Conservation (phyloP, 2,888 invertebrate genomes). For the Phania funesta region DNA sequence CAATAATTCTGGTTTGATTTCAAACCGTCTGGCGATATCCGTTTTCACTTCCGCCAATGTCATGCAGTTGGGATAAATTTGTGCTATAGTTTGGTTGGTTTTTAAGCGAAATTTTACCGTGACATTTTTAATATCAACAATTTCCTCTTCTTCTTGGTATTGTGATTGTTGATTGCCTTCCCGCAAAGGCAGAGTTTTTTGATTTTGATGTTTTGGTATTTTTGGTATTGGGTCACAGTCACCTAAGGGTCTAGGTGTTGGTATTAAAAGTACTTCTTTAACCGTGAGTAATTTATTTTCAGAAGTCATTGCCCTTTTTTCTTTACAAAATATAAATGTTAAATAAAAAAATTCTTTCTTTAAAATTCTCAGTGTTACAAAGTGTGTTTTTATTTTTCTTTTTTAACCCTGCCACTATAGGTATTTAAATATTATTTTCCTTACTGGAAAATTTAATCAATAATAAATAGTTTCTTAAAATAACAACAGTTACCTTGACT, state of each 20-base stretch:
- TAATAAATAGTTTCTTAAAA: conserved; percentile 10
- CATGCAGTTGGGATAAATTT: conserved; percentile 80
- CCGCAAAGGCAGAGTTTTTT: neutral
- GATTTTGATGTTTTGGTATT: neutral
- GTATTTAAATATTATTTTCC: neutral
- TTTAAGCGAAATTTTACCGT: conserved; percentile 79
- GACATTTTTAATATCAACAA: conserved; percentile 75
- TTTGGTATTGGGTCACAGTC: neutral
- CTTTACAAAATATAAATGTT: conserved; percentile 3
- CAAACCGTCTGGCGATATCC: conserved; percentile 83
- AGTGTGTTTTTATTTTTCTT: neutral
- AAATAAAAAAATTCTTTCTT: neutral
- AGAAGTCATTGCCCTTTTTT: conserved; percentile 20
- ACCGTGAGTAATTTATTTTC: conserved; percentile 31
- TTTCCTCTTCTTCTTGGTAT: conserved; percentile 65
- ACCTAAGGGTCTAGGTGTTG: neutral
- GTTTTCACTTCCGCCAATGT: conserved; percentile 83
- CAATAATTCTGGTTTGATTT: conserved; percentile 81
- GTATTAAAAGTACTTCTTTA: conserved; percentile 23
- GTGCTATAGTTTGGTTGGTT: conserved; percentile 77
- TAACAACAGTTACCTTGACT: conserved; percentile 60
- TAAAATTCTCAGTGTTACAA: neutral
- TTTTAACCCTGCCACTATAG: neutral
- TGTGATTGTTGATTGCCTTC: neutral
- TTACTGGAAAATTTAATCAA: conserved; percentile 22